Conservation (phyloP, 2,888 invertebrate genomes). For the Diarsia brunnea region DNA sequence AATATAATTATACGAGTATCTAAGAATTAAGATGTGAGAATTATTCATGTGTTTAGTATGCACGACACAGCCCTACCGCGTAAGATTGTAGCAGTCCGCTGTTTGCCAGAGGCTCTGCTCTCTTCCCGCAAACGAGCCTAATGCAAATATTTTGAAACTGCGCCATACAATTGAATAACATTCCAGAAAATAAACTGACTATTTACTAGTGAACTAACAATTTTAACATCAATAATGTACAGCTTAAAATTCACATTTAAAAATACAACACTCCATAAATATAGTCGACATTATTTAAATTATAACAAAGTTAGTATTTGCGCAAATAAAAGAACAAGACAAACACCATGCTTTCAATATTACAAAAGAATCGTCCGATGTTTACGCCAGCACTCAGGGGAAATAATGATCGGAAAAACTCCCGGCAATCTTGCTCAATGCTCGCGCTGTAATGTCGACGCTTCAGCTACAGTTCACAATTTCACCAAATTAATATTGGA, state of each 20-base stretch:
- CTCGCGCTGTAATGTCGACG: slow-evolving; percentile 44
- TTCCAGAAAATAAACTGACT: slow-evolving; percentile 27
- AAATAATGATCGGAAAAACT: slow-evolving; percentile 71
- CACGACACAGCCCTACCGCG: slow-evolving; percentile 65
- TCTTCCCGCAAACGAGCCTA: slow-evolving; percentile 63
- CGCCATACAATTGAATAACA: slow-evolving; percentile 48
- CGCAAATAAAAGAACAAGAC: slow-evolving; percentile 52
- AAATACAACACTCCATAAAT: background rate
- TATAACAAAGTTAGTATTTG: slow-evolving; percentile 1
- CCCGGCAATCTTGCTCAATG: slow-evolving; percentile 56
- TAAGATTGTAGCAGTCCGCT: slow-evolving; percentile 63
- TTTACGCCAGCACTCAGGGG: slow-evolving; percentile 68
- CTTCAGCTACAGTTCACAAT: slow-evolving; percentile 58
- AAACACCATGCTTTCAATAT: slow-evolving; percentile 68
- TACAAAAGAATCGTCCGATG: slow-evolving; percentile 63
- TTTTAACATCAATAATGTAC: background rate
- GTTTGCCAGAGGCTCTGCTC: slow-evolving; percentile 69
- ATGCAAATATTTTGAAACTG: slow-evolving; percentile 75
- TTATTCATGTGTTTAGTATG: slow-evolving; percentile 8
- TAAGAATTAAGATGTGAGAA: background rate
- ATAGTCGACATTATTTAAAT: background rate
- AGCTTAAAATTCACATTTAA: background rate
- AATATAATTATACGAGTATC: background rate
- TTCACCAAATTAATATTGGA: slow-evolving; percentile 64
- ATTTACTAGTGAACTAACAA: slow-evolving; percentile 4